A percentile compares a stretch with the other conserved stretches of the same genome.
These are phyloP conservation scores for Gyps fulvus DNA, from an alignment of 2,113 vertebrate genomes.

Conservation along the genomic window DNA sequence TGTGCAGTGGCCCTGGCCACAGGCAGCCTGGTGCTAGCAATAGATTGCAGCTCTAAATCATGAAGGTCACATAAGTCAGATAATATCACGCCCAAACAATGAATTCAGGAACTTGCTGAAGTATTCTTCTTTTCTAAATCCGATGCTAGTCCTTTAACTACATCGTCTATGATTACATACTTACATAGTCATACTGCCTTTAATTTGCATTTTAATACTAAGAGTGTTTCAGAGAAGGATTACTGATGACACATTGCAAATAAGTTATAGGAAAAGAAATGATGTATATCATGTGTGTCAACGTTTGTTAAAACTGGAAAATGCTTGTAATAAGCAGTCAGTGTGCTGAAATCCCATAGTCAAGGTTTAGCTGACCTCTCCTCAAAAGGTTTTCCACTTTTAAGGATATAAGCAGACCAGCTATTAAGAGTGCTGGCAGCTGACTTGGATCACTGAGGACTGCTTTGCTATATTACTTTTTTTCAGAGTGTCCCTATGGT, in stretches of 20 bases:
- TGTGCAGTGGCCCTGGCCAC: accelerated
- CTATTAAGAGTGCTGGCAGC: neutral
- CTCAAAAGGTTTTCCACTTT: neutral
- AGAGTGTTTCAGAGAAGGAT: neutral
- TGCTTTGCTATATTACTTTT: neutral
- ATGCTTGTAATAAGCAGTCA: neutral
- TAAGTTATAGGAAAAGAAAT: neutral
- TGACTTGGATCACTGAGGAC: neutral
- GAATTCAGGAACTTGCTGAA: neutral
- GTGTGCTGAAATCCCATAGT: neutral
- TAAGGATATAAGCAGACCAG: neutral
- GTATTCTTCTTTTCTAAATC: neutral
- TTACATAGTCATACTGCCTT: neutral
- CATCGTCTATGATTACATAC: neutral
- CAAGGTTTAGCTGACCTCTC: neutral
- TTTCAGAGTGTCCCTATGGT: conserved; percentile 90
- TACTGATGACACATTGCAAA: neutral
- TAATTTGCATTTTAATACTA: neutral
- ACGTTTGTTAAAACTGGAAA: neutral
- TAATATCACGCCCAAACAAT: accelerated
- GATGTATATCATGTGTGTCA: neutral
- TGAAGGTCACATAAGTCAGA: neutral
- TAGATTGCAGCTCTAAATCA: neutral
- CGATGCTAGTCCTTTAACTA: neutral
- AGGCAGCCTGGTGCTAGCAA: accelerated